Percentiles rank a stretch among this genome's conserved stretches.
phyloP scores from a whole-genome alignment of 2,888 invertebrate species.

The Drosophila fulvimacula region DNA sequence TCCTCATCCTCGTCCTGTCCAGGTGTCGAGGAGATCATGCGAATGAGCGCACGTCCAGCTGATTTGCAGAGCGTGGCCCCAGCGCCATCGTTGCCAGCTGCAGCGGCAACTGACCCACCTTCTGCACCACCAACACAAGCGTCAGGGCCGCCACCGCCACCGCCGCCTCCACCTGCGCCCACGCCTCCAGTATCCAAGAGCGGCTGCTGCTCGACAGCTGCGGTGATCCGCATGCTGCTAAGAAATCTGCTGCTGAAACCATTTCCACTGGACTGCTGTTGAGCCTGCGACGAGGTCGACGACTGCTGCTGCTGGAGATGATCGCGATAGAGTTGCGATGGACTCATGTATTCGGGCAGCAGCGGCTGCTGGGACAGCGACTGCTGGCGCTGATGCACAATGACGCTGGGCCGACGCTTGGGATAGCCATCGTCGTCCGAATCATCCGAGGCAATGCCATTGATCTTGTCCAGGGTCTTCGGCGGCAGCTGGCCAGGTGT shows the following conservation, averaged over 20 bases:
- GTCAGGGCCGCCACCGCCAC: conserved; percentile 4
- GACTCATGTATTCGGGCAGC: conserved; percentile 61
- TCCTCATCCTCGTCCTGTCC: conserved; percentile 75
- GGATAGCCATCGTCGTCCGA: conserved; percentile 79
- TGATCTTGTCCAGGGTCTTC: conserved; percentile 83
- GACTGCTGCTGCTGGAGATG: conserved; percentile 37
- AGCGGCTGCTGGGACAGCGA: conserved; percentile 63
- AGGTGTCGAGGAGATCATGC: conserved; percentile 77
- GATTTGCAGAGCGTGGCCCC: conserved; percentile 71
- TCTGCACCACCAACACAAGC: neutral
- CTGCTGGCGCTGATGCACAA: conserved; percentile 75
- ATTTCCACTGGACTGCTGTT: conserved; percentile 45
- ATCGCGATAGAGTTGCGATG: conserved; percentile 58
- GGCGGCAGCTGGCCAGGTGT: conserved; percentile 84
- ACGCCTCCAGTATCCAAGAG: conserved; percentile 64
- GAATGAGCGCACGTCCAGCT: conserved; percentile 78
- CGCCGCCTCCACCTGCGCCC: conserved; percentile 24
- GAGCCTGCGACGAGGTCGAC: conserved; percentile 21
- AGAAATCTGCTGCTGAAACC: conserved; percentile 40
- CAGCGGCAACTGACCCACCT: conserved; percentile 19
- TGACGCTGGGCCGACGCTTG: conserved; percentile 78
- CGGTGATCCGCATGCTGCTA: conserved; percentile 55
- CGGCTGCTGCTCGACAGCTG: conserved; percentile 62
- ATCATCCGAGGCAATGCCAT: conserved; percentile 82
- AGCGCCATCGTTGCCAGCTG: conserved; percentile 59